A percentile compares a stretch with the other conserved stretches of the same genome.
Conservation (phyloP, 2,113 vertebrate species). For the Salvator merianae region DNA sequence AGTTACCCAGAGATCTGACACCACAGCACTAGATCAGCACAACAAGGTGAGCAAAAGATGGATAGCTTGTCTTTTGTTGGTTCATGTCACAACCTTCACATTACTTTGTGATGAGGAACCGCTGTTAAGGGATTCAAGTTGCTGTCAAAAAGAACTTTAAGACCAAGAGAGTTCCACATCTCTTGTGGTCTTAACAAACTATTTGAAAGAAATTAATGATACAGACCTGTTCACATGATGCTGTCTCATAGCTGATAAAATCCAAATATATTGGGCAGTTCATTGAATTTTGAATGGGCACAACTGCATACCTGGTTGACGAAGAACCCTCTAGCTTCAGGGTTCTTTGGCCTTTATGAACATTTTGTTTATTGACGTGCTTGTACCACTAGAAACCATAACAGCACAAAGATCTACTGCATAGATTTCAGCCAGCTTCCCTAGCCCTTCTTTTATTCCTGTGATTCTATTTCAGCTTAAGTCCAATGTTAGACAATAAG, state of each 20-base stretch:
- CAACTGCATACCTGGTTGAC: conserved; percentile 53
- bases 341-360: conserved; percentile 54
- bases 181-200: conserved; percentile 67
- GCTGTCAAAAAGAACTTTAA: conserved; percentile 67
- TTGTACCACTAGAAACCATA: conserved; percentile 53
- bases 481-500: not conserved
- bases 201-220: conserved; percentile 27
- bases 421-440: too few relatives aligned
- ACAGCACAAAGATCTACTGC: not conserved
- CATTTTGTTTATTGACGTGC: conserved; percentile 55
- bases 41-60: conserved; percentile 66
- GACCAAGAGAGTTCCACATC: conserved; percentile 64
- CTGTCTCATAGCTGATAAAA: conserved; percentile 61
- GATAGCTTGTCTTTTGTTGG: conserved; percentile 66
- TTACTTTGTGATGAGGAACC: conserved; percentile 66
- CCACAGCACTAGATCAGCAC: conserved; percentile 62
- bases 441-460: too few relatives aligned
- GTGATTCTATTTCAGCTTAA: too few relatives aligned
- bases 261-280: conserved; percentile 57
- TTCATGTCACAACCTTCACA: conserved; percentile 62
- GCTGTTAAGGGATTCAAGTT: conserved; percentile 70
- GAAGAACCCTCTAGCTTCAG: conserved; percentile 43
- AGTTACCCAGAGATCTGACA: conserved; percentile 61
- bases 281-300: conserved; percentile 66
- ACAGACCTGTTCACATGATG: conserved; percentile 62